These are phyloP conservation scores for Catharus ustulatus DNA, from an alignment of 2,797 vertebrate genomes.

Conservation along the genomic window DNA sequence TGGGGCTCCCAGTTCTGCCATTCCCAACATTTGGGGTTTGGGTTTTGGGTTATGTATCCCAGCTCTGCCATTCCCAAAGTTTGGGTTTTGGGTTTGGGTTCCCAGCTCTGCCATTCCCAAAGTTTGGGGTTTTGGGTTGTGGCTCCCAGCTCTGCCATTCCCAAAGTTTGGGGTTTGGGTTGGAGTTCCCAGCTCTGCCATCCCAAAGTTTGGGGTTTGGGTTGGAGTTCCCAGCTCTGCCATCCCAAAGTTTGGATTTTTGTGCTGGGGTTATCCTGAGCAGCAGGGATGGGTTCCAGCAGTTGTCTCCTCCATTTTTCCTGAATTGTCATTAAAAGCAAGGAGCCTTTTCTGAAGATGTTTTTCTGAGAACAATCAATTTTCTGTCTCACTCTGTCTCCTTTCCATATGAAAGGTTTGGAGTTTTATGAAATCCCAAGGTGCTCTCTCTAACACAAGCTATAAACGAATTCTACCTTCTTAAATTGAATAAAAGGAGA, in stretches of 20 bases:
- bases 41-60: neutral
- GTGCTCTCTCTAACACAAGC: neutral
- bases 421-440: neutral
- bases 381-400: neutral
- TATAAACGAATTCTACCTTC: neutral
- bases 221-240: neutral
- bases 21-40: neutral
- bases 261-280: neutral
- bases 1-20: neutral
- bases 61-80: neutral
- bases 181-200: neutral
- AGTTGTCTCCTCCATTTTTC: neutral
- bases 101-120: neutral
- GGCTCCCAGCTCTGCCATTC: neutral
- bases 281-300: neutral
- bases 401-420: neutral
- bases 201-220: neutral
- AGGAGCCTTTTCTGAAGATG: neutral
- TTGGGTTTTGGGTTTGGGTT: neutral
- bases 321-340: neutral
- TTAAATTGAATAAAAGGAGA: neutral
- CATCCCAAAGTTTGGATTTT: neutral
- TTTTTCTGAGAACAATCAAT: constrained; percentile 14
- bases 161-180: neutral
- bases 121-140: too few species aligned